Conservation (phyloP, 2,113 vertebrate genomes). For the Apaloderma vittatum region DNA sequence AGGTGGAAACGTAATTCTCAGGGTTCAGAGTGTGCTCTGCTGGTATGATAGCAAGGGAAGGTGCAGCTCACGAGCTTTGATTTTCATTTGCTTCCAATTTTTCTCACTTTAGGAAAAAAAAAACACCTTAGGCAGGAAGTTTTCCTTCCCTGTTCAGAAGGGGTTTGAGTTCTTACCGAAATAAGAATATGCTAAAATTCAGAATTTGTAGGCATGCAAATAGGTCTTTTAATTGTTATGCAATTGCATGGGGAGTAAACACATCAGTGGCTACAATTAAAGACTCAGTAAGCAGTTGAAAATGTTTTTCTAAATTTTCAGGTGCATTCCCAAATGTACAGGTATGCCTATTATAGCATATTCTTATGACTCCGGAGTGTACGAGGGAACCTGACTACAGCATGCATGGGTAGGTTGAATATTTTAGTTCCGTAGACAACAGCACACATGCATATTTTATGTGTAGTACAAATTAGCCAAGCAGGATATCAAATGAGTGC, state of each 20-base stretch:
- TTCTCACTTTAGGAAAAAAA: neutral
- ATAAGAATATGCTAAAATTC: neutral
- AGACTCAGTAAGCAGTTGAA: slow-evolving; percentile 57
- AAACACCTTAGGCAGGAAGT: neutral
- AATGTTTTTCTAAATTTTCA: slow-evolving; percentile 68
- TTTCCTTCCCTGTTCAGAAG: neutral
- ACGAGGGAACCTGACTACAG: slow-evolving; percentile 35
- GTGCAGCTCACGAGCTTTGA: neutral
- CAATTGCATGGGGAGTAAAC: slow-evolving; percentile 53
- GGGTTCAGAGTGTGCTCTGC: neutral
- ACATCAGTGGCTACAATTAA: slow-evolving; percentile 57
- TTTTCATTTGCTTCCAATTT: neutral
- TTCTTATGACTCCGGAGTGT: slow-evolving; percentile 63
- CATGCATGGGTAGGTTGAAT: slow-evolving; percentile 46
- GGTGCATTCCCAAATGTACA: slow-evolving; percentile 66
- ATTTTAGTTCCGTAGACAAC: slow-evolving; percentile 20
- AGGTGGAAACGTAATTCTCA: neutral
- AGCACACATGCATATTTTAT: slow-evolving; percentile 56
- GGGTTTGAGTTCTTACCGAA: neutral
- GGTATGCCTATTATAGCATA: slow-evolving; percentile 40
- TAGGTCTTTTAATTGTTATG: slow-evolving; percentile 39
- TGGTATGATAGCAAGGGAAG: neutral
- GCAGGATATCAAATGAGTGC: slow-evolving; percentile 49
- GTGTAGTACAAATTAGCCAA: slow-evolving; percentile 57
- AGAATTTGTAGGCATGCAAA: neutral